These are phyloP conservation scores for Catharus ustulatus DNA, from an alignment of 2,797 vertebrate species.

Conservation along the genomic window DNA sequence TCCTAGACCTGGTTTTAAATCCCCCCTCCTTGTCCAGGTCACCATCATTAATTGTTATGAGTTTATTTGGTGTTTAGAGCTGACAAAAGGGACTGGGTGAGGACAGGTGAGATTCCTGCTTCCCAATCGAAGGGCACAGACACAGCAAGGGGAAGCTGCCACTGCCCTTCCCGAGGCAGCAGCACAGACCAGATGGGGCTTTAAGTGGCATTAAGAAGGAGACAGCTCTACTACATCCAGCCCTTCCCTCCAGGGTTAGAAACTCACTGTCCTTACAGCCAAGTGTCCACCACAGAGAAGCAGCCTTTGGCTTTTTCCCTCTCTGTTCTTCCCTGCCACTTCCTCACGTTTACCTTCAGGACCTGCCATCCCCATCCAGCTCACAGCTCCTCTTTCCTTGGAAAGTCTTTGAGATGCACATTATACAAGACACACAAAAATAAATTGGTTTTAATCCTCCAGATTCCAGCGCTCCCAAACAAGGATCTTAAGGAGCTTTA, in stretches of 20 bases:
- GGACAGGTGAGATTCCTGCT: background rate
- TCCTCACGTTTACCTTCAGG: background rate
- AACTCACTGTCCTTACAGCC: background rate
- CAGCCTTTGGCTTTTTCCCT: background rate
- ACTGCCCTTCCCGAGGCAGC: background rate
- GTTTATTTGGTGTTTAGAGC: background rate
- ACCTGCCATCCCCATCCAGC: background rate
- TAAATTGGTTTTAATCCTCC: slow-evolving; percentile 67
- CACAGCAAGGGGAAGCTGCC: background rate
- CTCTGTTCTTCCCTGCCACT: background rate
- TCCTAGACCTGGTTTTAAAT: background rate
- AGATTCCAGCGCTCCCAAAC: slow-evolving; percentile 48
- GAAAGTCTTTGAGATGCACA: background rate
- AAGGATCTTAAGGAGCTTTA: slow-evolving; percentile 65
- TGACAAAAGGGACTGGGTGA: background rate
- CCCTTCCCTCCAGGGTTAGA: background rate
- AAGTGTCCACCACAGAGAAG: background rate
- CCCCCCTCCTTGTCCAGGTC: background rate
- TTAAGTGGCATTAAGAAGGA: background rate
- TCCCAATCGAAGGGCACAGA: background rate
- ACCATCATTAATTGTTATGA: background rate
- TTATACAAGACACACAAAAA: slow-evolving; percentile 64
- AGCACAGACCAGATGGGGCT: background rate
- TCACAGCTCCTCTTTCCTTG: background rate
- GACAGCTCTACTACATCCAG: background rate